A percentile compares a stretch with the other conserved stretches of the same genome.
Conservation (phyloP, 2,113 vertebrate genomes). For the Cryptotis parvus region DNA sequence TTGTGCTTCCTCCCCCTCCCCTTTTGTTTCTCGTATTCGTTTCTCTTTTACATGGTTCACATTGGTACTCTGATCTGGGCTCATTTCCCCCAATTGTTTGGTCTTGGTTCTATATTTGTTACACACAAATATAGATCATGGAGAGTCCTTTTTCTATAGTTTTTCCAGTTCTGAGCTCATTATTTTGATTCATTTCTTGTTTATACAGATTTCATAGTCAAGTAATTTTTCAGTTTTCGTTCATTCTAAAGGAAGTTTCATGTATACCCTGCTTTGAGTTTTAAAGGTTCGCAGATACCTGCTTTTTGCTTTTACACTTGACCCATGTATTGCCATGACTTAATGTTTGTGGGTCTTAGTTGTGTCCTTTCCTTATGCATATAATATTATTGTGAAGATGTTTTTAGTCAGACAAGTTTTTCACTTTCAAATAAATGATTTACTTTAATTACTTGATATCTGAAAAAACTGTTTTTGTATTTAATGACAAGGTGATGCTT, state of each 20-base stretch:
- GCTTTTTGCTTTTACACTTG: constrained; percentile 40
- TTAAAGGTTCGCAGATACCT: constrained; percentile 28
- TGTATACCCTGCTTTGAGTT: constrained; percentile 45
- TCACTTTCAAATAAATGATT: too few relatives aligned
- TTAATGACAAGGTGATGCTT: too few relatives aligned
- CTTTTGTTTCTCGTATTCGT: not conserved
- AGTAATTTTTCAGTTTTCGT: constrained; percentile 13
- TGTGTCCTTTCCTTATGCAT: too few relatives aligned
- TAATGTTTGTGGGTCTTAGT: not conserved
- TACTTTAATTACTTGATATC: too few relatives aligned
- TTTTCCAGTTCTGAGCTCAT: constrained; percentile 56
- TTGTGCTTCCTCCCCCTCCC: not conserved
- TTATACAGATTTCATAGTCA: constrained; percentile 60
- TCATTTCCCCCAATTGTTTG: constrained; percentile 47
- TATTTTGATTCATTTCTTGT: constrained; percentile 55
- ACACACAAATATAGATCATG: not conserved
- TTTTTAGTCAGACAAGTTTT: too few relatives aligned
- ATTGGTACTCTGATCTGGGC: not conserved
- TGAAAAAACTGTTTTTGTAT: too few relatives aligned
- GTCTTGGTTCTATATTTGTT: constrained; percentile 64
- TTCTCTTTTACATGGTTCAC: constrained; percentile 18
- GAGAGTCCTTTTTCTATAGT: not conserved
- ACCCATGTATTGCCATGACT: not conserved
- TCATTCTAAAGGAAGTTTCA: constrained; percentile 21
- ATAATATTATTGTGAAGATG: too few relatives aligned